Evolutionary conservation across 2,797 vertebrate species (phyloP).

Genomic region (Hozukius guyotensis): DNA sequence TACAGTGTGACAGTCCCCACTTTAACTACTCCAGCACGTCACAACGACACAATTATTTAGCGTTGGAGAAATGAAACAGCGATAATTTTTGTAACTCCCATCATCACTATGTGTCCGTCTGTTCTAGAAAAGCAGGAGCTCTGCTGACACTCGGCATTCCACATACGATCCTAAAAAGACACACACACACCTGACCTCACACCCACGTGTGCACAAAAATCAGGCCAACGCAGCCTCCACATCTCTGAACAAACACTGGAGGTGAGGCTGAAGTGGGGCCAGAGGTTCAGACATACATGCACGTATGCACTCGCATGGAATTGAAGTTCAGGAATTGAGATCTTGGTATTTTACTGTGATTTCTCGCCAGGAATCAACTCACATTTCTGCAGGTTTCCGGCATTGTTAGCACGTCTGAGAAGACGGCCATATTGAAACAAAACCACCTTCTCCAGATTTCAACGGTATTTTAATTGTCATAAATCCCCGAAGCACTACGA

Average conservation of each 20-base stretch:
- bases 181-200: conserved; percentile 55
- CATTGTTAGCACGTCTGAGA: neutral
- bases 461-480: neutral
- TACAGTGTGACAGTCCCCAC: neutral
- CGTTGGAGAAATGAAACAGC: neutral
- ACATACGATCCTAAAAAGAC: conserved; percentile 39
- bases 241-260: conserved; percentile 39
- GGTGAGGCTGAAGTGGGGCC: conserved; percentile 18
- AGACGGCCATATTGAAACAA: neutral
- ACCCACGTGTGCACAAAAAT: conserved; percentile 48
- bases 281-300: neutral
- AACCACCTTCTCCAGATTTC: neutral
- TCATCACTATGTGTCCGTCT: conserved; percentile 5
- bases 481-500: neutral
- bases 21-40: conserved; percentile 9
- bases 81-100: conserved; percentile 3
- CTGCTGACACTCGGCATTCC: conserved; percentile 49
- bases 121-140: conserved; percentile 2
- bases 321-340: neutral
- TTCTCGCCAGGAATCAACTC: neutral
- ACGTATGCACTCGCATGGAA: neutral
- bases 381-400: neutral
- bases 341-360: neutral
- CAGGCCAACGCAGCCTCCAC: conserved; percentile 28
- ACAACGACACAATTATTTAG: neutral